Evolutionary conservation across 2,113 vertebrate genomes (phyloP).

Genomic region (Burhinus oedicnemus): DNA sequence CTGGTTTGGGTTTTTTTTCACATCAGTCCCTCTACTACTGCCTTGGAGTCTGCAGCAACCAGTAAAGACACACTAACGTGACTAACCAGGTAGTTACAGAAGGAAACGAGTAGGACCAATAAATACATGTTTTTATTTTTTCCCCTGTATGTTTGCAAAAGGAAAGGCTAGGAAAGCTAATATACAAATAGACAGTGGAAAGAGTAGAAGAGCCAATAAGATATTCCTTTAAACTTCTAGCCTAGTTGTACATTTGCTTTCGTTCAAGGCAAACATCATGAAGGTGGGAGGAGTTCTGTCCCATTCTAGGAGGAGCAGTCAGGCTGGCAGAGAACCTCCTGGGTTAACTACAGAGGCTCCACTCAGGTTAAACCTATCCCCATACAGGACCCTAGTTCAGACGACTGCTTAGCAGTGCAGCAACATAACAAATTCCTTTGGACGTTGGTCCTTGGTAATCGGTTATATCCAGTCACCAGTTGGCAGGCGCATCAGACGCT

Average conservation of each 20-base stretch:
- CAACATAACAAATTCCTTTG: background rate
- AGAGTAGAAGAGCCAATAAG: background rate
- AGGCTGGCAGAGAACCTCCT: background rate
- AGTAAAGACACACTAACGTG: background rate
- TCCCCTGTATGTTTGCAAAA: background rate
- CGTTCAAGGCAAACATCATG: background rate
- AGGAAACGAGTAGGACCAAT: background rate
- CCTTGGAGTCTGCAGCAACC: background rate
- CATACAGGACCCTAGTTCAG: background rate
- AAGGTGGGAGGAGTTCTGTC: background rate
- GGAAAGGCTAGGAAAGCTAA: background rate
- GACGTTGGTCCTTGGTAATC: background rate
- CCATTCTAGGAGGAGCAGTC: rapidly evolving
- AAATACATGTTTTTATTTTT: background rate
- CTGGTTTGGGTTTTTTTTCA: background rate
- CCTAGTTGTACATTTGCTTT: background rate
- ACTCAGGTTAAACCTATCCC: background rate
- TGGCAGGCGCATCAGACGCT: background rate
- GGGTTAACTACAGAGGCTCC: background rate
- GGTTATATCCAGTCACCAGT: background rate
- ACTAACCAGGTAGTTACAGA: background rate
- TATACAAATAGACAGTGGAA: background rate
- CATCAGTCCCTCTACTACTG: background rate
- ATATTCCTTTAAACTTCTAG: background rate
- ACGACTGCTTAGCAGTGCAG: background rate